Percentiles rank a stretch among this genome's conserved stretches.
Conservation (phyloP, 2,888 invertebrate species). For the Aethes cnicana region DNA sequence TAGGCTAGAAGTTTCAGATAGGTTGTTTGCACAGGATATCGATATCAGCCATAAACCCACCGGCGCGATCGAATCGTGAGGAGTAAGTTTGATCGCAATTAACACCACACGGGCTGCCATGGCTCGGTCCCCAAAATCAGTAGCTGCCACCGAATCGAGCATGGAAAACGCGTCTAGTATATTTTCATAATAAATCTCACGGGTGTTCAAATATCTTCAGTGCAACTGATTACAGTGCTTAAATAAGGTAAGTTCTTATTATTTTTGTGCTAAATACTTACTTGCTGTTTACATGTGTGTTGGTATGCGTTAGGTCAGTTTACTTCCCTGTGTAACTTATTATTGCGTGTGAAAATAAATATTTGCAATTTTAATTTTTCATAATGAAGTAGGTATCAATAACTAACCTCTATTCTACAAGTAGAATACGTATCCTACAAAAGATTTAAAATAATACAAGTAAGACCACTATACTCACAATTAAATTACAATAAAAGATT, state of each 20-base stretch:
- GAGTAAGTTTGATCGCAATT: slow-evolving; percentile 62
- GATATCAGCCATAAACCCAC: neutral
- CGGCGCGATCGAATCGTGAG: slow-evolving; percentile 53
- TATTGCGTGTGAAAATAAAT: too few species aligned
- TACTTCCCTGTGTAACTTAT: too few species aligned
- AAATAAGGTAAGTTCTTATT: slow-evolving; percentile 6
- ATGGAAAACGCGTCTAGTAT: slow-evolving; percentile 34
- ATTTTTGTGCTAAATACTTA: too few species aligned
- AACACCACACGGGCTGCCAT: slow-evolving; percentile 46
- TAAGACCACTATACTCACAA: too few species aligned
- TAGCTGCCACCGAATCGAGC: slow-evolving; percentile 39
- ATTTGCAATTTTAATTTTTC: too few species aligned
- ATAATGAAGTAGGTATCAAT: too few species aligned
- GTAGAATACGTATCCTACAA: too few species aligned
- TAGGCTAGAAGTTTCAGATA: neutral
- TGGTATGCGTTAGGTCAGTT: too few species aligned
- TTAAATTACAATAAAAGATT: too few species aligned
- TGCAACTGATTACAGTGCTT: slow-evolving; percentile 10
- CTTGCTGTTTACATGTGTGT: too few species aligned
- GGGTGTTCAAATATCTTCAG: slow-evolving; percentile 15
- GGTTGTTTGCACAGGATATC: slow-evolving; percentile 2
- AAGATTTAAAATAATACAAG: too few species aligned
- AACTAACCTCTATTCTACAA: too few species aligned
- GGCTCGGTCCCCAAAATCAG: slow-evolving; percentile 45
- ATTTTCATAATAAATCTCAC: neutral